Percentiles rank a stretch among this genome's conserved stretches.
Evolutionary conservation across 2,113 vertebrate species (phyloP).

Genomic region (Xenus cinereus): DNA sequence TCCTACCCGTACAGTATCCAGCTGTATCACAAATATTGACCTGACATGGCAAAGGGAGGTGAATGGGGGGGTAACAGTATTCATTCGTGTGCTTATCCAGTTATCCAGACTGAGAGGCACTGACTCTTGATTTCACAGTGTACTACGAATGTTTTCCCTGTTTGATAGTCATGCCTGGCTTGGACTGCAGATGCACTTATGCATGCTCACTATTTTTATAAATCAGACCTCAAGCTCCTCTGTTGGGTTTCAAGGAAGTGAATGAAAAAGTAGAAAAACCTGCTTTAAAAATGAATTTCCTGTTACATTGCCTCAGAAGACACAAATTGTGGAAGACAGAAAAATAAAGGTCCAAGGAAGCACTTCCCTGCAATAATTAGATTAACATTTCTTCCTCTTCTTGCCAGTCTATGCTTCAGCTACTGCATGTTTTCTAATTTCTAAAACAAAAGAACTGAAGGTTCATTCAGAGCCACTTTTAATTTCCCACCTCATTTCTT

Average conservation of each 20-base stretch:
- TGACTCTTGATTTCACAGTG: neutral
- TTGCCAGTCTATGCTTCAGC: neutral
- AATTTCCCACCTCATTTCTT: neutral
- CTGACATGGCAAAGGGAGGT: neutral
- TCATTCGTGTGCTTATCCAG: neutral
- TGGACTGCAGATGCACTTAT: neutral
- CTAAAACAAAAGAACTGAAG: neutral
- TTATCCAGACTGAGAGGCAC: neutral
- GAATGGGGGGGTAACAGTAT: neutral
- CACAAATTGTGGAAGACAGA: neutral
- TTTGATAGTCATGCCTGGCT: neutral
- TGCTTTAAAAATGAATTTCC: neutral
- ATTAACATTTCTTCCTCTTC: neutral
- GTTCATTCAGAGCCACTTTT: neutral
- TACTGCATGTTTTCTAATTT: neutral
- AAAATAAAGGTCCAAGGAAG: neutral
- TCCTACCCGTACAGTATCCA: neutral
- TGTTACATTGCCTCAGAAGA: neutral
- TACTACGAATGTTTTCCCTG: neutral
- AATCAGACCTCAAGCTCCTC: neutral
- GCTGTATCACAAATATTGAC: conserved; percentile 27
- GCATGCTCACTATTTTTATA: neutral
- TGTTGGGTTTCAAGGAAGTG: neutral
- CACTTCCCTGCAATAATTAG: neutral
- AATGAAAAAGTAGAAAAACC: neutral